Evolutionary conservation across 2,888 invertebrate genomes (phyloP).

Genomic region (Pristionchus japonicus): DNA sequence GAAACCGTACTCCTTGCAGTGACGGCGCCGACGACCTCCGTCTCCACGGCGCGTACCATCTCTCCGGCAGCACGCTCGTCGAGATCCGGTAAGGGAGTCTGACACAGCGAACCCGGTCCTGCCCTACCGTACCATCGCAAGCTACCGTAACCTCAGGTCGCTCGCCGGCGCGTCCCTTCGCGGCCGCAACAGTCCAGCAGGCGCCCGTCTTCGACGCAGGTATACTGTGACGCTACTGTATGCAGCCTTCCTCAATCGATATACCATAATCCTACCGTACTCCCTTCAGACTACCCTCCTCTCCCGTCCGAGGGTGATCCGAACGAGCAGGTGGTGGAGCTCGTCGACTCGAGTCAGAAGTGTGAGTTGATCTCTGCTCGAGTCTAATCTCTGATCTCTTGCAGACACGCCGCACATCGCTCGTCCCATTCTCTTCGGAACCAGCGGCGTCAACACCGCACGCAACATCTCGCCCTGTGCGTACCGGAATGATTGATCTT

Average conservation of each 20-base stretch:
- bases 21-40: background rate
- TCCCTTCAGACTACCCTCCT: background rate
- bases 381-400: background rate
- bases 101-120: background rate
- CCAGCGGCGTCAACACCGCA: constrained; percentile 15
- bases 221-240: background rate
- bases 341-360: background rate
- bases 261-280: constrained; percentile 24
- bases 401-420: constrained; percentile 12
- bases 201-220: background rate
- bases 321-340: background rate
- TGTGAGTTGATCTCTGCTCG: constrained; percentile 11
- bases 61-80: background rate
- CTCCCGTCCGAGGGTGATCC: constrained; percentile 24
- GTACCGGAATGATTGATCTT: background rate
- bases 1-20: background rate
- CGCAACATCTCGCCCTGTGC: background rate
- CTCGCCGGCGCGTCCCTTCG: background rate
- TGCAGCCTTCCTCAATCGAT: too few relatives aligned
- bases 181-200: background rate
- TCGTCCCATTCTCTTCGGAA: constrained; percentile 29
- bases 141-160: too few relatives aligned
- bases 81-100: background rate
- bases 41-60: background rate
- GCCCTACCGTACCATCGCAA: background rate